A percentile compares a stretch with the other conserved stretches of the same genome.
These are phyloP conservation scores for Poeciliopsis gracilis DNA, from an alignment of 2,797 vertebrate species.

Conservation along the genomic window DNA sequence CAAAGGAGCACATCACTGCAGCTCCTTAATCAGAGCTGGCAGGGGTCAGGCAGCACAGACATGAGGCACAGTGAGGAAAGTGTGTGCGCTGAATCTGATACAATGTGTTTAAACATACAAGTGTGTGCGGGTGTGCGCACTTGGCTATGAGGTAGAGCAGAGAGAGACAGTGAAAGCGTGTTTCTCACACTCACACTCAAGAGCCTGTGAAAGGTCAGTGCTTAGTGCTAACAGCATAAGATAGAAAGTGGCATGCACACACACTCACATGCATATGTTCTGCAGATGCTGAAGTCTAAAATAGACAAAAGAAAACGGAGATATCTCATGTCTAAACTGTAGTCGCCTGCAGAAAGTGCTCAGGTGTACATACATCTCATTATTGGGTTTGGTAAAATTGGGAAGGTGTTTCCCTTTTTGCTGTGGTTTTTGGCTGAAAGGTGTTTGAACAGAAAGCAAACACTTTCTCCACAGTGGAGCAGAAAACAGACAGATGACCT, in stretches of 20 bases:
- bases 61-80: slow-evolving; percentile 62
- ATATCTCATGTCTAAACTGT: slow-evolving; percentile 48
- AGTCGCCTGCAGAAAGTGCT: slow-evolving; percentile 39
- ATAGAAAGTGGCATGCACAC: slow-evolving; percentile 57
- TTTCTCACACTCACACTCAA: slow-evolving; percentile 91
- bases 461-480: slow-evolving; percentile 54
- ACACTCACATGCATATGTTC: slow-evolving; percentile 26
- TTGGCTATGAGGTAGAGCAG: slow-evolving; percentile 73
- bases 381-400: not conserved
- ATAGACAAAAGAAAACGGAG: slow-evolving; percentile 60
- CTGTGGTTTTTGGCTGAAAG: slow-evolving; percentile 29
- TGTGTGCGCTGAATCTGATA: slow-evolving; percentile 25
- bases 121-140: slow-evolving; percentile 35
- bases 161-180: slow-evolving; percentile 86
- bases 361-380: slow-evolving; percentile 6
- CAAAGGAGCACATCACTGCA: slow-evolving; percentile 93
- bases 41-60: slow-evolving; percentile 88
- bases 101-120: slow-evolving; percentile 20
- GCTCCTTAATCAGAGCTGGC: slow-evolving; percentile 93
- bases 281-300: slow-evolving; percentile 63
- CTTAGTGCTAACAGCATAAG: slow-evolving; percentile 79
- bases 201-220: slow-evolving; percentile 88
- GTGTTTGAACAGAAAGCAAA: slow-evolving; percentile 44
- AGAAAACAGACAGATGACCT: slow-evolving; percentile 78
- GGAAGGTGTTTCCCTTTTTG: slow-evolving; percentile 17